Conservation (phyloP, 1,140 invertebrate species). For the Ericerus pela region DNA sequence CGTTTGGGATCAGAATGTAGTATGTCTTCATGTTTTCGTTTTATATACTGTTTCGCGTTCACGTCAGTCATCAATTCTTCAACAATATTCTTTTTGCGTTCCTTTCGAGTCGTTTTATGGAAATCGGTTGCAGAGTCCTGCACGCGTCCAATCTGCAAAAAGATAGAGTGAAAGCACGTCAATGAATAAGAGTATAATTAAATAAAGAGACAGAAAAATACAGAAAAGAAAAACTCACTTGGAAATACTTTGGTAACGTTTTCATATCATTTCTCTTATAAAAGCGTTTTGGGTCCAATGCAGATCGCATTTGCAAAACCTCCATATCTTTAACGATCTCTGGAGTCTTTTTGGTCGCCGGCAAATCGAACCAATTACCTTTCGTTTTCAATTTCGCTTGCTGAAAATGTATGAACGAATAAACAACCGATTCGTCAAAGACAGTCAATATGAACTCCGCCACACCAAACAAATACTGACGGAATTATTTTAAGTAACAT, state of each 20-base stretch:
- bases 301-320: constrained; percentile 81
- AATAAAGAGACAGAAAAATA: not conserved
- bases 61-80: constrained; percentile 83
- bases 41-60: constrained; percentile 70
- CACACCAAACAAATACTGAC: not conserved
- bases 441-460: not conserved
- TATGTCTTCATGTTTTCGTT: constrained; percentile 58
- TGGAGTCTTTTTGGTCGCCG: constrained; percentile 71
- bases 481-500: not conserved
- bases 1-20: constrained; percentile 20
- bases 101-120: constrained; percentile 62
- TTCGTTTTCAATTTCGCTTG: constrained; percentile 56
- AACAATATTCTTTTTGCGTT: constrained; percentile 74
- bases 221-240: constrained; percentile 38
- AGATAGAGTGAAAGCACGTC: constrained; percentile 17
- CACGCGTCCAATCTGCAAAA: constrained; percentile 51
- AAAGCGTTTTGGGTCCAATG: constrained; percentile 78
- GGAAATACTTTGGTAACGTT: constrained; percentile 80
- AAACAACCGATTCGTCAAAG: not conserved
- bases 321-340: constrained; percentile 74
- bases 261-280: constrained; percentile 85
- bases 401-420: constrained; percentile 27
- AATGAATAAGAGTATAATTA: not conserved
- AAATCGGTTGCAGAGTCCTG: constrained; percentile 55
- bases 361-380: constrained; percentile 78